Percentiles rank a stretch among this genome's conserved stretches.
These are phyloP conservation scores for Coelinius sp. DNA, from an alignment of 2,888 invertebrate species.

Conservation along the genomic window DNA sequence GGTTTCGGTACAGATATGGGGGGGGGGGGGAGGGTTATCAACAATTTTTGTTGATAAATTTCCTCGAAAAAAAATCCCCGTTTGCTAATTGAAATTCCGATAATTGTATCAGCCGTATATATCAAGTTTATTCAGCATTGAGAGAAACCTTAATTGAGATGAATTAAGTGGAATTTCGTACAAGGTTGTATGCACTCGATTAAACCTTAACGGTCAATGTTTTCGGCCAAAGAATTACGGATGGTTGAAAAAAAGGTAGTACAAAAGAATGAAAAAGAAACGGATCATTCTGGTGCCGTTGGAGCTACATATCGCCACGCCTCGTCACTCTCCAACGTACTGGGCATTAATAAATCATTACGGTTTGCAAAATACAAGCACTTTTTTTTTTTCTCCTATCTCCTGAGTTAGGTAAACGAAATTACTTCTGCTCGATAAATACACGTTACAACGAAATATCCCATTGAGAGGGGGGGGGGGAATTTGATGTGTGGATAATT, in stretches of 20 bases:
- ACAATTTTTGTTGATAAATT: too few species aligned
- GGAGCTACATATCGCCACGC: not conserved
- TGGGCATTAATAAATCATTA: not conserved
- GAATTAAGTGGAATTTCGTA: conserved; percentile 13
- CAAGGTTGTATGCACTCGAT: conserved; percentile 34
- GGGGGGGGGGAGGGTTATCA: too few species aligned
- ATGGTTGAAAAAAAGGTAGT: not conserved
- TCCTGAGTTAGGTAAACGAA: too few species aligned
- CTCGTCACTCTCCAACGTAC: not conserved
- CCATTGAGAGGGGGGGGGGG: too few species aligned
- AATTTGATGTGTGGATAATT: too few species aligned
- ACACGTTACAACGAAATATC: too few species aligned
- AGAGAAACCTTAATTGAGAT: not conserved
- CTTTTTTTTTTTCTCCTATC: not conserved
- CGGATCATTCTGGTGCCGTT: not conserved
- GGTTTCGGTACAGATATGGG: too few species aligned
- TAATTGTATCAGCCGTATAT: not conserved
- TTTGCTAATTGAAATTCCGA: too few species aligned
- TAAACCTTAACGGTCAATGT: conserved; percentile 37
- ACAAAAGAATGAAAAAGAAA: not conserved
- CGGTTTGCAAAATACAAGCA: not conserved
- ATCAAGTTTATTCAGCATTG: not conserved
- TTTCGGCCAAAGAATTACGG: conserved; percentile 20
- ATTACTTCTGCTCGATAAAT: too few species aligned
- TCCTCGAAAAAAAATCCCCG: too few species aligned